A percentile compares a stretch with the other conserved stretches of the same genome.
Conservation (phyloP, 2,797 vertebrate species). For the Myioborus miniatus region DNA sequence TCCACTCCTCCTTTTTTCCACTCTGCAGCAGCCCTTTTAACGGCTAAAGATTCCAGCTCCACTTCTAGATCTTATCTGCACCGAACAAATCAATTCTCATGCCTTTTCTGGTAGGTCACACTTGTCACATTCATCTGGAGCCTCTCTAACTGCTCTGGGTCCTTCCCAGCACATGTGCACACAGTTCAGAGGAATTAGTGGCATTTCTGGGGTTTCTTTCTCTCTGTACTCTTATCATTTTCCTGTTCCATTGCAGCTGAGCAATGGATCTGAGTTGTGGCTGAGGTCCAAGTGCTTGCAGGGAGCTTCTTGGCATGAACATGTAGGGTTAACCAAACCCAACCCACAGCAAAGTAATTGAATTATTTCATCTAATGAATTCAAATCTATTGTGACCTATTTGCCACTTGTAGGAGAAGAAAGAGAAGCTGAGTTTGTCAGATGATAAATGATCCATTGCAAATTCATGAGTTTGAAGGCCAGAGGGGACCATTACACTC, state of each 20-base stretch:
- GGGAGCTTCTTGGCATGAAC: background rate
- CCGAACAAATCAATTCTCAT: background rate
- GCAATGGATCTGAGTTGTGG: background rate
- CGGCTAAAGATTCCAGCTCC: background rate
- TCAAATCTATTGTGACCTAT: conserved; percentile 26
- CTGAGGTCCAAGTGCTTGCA: background rate
- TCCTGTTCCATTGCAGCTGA: background rate
- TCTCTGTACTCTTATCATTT: background rate
- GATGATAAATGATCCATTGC: conserved; percentile 31
- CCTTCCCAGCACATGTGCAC: background rate
- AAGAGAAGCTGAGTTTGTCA: background rate
- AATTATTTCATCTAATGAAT: conserved; percentile 33
- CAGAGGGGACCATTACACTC: conserved; percentile 9
- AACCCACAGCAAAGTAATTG: conserved; percentile 2
- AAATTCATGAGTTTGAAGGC: conserved; percentile 16
- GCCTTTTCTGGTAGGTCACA: background rate
- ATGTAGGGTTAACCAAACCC: conserved; percentile 33
- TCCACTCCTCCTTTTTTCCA: background rate
- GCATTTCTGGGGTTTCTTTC: background rate
- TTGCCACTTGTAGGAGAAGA: background rate
- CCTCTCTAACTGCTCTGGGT: background rate
- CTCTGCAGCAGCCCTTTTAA: background rate
- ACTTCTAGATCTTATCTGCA: background rate
- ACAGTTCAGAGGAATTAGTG: background rate
- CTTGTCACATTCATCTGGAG: background rate